A percentile compares a stretch with the other conserved stretches of the same genome.
These are phyloP conservation scores for Cydia amplana DNA, from an alignment of 1,140 invertebrate genomes.

Conservation along the genomic window DNA sequence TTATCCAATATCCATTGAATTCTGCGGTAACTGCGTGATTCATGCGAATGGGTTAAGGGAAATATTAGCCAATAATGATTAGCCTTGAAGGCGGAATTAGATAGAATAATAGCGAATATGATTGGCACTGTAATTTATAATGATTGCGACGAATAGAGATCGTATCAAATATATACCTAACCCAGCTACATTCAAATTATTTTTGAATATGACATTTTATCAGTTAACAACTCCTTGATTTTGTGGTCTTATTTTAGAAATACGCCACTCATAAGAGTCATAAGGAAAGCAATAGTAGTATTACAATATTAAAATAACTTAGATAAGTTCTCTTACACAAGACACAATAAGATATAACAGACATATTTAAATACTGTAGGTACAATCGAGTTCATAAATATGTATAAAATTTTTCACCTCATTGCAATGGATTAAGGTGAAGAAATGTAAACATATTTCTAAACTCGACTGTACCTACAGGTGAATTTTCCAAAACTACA, in stretches of 20 bases:
- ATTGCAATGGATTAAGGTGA: no score
- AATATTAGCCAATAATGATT: slow-evolving; percentile 20
- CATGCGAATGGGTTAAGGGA: slow-evolving; percentile 13
- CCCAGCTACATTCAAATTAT: background rate
- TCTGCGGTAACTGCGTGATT: slow-evolving; percentile 12
- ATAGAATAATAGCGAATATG: background rate
- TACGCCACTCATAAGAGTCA: no score
- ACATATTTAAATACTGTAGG: no score
- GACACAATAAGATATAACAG: no score
- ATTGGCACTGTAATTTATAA: slow-evolving; percentile 17
- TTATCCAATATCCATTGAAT: slow-evolving; percentile 19
- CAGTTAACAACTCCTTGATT: background rate
- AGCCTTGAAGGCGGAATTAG: slow-evolving; percentile 4
- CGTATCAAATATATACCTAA: background rate
- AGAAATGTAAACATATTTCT: no score
- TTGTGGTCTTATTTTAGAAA: background rate
- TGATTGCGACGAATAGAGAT: background rate
- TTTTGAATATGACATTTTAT: background rate
- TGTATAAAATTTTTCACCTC: no score
- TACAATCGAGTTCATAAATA: no score
- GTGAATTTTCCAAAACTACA: no score
- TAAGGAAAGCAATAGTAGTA: background rate
- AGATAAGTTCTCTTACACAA: no score
- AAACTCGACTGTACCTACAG: no score
- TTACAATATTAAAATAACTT: background rate